Percentiles rank a stretch among this genome's conserved stretches.
These are phyloP conservation scores for Malacosoma neustria DNA, from an alignment of 2,888 invertebrate species.

Conservation along the genomic window DNA sequence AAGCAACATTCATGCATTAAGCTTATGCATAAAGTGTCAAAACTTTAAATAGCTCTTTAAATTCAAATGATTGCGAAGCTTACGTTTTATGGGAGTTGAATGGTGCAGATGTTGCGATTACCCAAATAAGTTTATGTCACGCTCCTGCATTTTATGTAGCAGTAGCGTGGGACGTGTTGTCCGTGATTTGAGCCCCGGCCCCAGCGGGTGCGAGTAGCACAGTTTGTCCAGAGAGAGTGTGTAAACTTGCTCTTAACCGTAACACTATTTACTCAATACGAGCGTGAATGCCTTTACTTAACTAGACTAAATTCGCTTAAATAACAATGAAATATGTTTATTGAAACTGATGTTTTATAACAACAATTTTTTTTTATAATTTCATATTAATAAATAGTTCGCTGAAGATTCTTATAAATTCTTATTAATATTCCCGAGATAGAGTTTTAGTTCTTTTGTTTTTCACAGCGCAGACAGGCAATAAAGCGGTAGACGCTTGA, in stretches of 20 bases:
- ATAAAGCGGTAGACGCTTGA: constrained; percentile 62
- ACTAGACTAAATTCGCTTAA: constrained; percentile 37
- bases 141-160: constrained; percentile 27
- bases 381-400: too few species aligned
- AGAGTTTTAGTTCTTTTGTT: constrained; percentile 60
- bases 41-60: background rate
- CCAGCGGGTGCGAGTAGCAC: background rate
- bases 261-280: constrained; percentile 34
- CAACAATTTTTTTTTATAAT: too few species aligned
- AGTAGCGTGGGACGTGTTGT: constrained; percentile 7
- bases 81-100: constrained; percentile 5
- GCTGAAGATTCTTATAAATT: constrained; percentile 39
- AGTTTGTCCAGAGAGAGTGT: constrained; percentile 13
- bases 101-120: constrained; percentile 19
- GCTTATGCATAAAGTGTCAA: too few species aligned
- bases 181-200: constrained; percentile 13
- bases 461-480: constrained; percentile 53
- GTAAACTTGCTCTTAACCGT: constrained; percentile 36
- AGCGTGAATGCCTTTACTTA: constrained; percentile 36
- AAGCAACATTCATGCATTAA: too few species aligned
- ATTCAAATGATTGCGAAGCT: constrained; percentile 1
- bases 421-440: constrained; percentile 57
- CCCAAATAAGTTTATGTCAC: constrained; percentile 26
- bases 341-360: too few species aligned
- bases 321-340: too few species aligned